Conservation (phyloP, 2,797 vertebrate species). For the Aratinga solstitialis region DNA sequence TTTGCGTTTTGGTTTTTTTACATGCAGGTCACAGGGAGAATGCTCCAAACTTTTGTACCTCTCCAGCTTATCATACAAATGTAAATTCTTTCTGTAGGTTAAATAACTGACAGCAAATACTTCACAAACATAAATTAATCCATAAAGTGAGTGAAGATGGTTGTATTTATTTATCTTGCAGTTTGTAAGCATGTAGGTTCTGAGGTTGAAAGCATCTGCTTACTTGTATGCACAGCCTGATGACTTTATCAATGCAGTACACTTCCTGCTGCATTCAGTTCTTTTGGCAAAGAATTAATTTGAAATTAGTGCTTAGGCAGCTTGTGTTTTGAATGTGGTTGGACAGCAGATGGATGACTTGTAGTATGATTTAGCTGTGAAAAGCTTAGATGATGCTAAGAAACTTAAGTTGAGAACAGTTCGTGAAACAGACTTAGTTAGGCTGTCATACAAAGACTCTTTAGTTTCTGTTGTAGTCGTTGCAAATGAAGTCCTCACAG, state of each 20-base stretch:
- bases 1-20: not conserved
- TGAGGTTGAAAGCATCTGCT: not conserved
- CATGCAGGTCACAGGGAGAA: not conserved
- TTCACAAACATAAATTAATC: not conserved
- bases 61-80: not conserved
- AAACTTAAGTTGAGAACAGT: not conserved
- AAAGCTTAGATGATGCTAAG: not conserved
- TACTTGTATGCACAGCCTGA: not conserved
- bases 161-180: not conserved
- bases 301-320: not conserved
- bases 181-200: not conserved
- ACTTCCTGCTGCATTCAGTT: not conserved
- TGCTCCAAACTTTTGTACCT: not conserved
- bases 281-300: not conserved
- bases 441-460: not conserved
- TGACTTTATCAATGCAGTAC: not conserved
- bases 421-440: not conserved
- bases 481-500: not conserved
- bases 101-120: not conserved
- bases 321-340: not conserved
- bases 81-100: not conserved
- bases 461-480: not conserved
- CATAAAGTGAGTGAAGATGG: not conserved
- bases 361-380: not conserved
- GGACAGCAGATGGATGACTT: not conserved